Evolutionary conservation across 1,140 invertebrate genomes (phyloP).

Genomic region (Drosophila burlai): DNA sequence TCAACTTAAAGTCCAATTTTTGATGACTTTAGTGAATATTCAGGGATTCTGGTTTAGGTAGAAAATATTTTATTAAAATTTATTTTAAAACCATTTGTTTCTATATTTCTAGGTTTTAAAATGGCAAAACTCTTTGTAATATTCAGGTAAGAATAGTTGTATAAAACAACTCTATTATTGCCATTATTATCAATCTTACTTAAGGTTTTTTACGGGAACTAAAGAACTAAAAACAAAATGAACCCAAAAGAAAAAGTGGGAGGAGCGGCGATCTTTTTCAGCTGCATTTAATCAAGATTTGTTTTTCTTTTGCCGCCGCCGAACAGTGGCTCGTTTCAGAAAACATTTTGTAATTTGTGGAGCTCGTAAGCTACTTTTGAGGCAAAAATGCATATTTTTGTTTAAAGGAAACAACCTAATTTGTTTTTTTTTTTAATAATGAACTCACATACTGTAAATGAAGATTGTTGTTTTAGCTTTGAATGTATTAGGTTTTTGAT

Average conservation of each 20-base stretch:
- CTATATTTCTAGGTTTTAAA: constrained; percentile 8
- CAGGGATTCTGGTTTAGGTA: not conserved
- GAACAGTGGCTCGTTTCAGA: constrained; percentile 39
- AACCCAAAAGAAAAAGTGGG: constrained; percentile 15
- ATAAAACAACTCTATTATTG: not conserved
- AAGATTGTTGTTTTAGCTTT: not conserved
- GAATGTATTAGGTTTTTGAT: too few species aligned
- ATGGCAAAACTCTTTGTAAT: constrained; percentile 29
- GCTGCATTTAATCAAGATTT: constrained; percentile 50
- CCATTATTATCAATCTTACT: not conserved
- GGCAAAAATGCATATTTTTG: constrained; percentile 2
- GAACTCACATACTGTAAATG: not conserved
- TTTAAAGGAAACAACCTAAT: constrained; percentile 3
- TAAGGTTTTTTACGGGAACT: not conserved
- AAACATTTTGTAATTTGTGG: constrained; percentile 22
- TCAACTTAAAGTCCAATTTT: not conserved
- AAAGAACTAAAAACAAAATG: constrained; percentile 2
- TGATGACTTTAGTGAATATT: not conserved
- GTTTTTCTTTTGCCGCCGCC: constrained; percentile 21
- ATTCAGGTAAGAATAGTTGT: constrained; percentile 32
- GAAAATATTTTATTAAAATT: not conserved
- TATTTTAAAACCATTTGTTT: too few species aligned
- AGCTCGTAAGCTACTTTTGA: constrained; percentile 18
- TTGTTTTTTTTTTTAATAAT: not conserved
- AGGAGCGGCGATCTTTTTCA: constrained; percentile 15